These are phyloP conservation scores for Eidolon helvum DNA, from an alignment of 2,113 vertebrate genomes.

Conservation along the genomic window DNA sequence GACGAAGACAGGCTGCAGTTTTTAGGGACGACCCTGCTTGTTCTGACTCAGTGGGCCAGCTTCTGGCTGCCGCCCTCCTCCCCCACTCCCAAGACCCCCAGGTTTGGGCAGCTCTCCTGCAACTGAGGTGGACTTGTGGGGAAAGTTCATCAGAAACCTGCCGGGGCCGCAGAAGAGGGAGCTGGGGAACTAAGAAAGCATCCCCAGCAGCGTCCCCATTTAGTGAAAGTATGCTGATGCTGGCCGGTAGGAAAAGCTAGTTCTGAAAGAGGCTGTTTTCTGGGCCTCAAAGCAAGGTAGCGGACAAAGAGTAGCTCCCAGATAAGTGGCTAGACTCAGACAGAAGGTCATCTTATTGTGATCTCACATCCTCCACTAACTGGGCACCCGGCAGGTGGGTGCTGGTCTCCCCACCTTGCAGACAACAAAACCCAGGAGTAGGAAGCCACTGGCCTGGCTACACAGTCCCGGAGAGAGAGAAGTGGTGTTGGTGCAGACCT, in stretches of 20 bases:
- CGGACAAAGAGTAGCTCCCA: background rate
- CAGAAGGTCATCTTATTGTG: background rate
- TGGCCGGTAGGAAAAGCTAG: background rate
- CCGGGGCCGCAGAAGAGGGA: background rate
- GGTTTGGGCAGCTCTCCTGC: background rate
- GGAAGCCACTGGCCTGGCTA: background rate
- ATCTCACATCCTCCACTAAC: background rate
- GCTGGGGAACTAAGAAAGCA: background rate
- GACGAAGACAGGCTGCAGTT: background rate
- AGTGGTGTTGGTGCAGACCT: background rate
- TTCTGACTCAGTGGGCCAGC: background rate
- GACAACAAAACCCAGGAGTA: background rate
- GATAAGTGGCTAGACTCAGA: background rate
- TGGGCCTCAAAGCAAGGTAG: background rate
- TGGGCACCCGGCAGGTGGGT: background rate
- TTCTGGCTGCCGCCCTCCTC: background rate
- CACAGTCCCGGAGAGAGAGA: background rate
- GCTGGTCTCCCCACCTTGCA: background rate
- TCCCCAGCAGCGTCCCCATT: background rate
- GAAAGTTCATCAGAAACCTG: background rate
- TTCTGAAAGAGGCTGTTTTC: background rate
- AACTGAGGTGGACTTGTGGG: background rate
- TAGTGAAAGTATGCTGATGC: background rate
- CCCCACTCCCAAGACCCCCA: background rate
- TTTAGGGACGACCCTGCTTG: background rate